These are phyloP conservation scores for Patella depressa DNA, from an alignment of 2,888 invertebrate species.

Conservation along the genomic window DNA sequence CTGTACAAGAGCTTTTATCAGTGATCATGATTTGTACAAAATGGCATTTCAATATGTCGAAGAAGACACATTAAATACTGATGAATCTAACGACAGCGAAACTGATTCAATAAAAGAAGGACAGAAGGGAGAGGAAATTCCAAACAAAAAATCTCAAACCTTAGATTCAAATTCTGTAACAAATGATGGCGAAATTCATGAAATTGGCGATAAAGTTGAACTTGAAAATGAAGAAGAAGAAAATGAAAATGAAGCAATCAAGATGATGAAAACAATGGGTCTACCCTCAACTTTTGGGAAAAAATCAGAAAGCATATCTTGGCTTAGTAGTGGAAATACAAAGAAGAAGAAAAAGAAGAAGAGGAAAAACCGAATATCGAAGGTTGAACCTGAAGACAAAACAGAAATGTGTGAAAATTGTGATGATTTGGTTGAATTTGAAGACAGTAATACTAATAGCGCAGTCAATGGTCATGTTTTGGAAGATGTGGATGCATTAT, in stretches of 20 bases:
- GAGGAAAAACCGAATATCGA: constrained; percentile 4
- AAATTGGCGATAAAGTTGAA: background rate
- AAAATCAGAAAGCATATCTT: constrained; percentile 28
- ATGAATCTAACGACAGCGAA: background rate
- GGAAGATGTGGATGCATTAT: constrained; percentile 46
- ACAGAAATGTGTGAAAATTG: no score
- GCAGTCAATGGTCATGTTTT: background rate
- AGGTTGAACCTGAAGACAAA: constrained; percentile 8
- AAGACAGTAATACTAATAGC: background rate
- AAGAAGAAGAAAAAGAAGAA: background rate
- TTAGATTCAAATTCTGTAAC: no score
- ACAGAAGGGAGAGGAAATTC: background rate
- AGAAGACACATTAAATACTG: background rate
- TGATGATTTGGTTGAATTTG: background rate
- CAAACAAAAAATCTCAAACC: no score
- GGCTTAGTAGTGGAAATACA: background rate
- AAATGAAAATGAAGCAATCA: constrained; percentile 34
- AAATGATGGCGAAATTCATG: no score
- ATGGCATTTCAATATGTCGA: constrained; percentile 19
- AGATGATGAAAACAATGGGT: constrained; percentile 54
- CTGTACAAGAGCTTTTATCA: constrained; percentile 56
- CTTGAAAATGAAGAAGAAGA: constrained; percentile 34
- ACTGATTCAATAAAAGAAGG: constrained; percentile 23
- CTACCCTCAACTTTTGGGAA: constrained; percentile 47
- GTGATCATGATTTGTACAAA: constrained; percentile 28